Base-by-base conservation (phyloP, 2,113 vertebrate species). In the Bubalus kerabau region DNA sequence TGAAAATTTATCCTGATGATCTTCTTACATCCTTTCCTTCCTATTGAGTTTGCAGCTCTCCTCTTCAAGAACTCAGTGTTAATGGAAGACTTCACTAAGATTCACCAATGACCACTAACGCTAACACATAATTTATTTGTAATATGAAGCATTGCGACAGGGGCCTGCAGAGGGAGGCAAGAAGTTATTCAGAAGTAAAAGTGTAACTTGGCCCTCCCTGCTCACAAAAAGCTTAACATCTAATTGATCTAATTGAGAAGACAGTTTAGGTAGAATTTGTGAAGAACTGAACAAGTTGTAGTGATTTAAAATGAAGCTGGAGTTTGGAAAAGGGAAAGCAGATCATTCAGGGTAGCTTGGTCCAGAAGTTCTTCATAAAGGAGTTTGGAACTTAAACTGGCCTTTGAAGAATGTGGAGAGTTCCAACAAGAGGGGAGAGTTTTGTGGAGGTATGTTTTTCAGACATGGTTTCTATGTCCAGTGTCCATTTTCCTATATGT, bases 51-150 rank as follows among this genome's bases (percentile, higher is more conserved):
- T 52, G 10, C 16, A 87, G 36, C 24, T 83, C 19, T 80, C 14
- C 9, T 71, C 30, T 7, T 92, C 57, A 85, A 48, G 13, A 10
- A 43, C 28, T 9, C 52, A 95, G 30, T 7, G 26, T 76, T 89
- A 85, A 54, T n/a, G 84, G 46, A 74, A 59, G 46, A 2, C 19
- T 62, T 86, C 36, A 32, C 12, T 93, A 24, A 74, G 83, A 91
- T 91, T 82, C 21, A 88, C 2, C 43, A 86, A 54, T 76, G 19
- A 95, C 30, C 12, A 15, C 80, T 82, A 82, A 82, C 2, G 19
- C 26, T 92, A 88, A 95, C 52, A 94, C 87, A 95, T 87, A 59
- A 56, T 94, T 80, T 67, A 36, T 90, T 91, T 91, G 8, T 60
- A 71, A 86, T 60, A 76, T 14, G 56, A 96, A 90, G 32, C 13